Base-by-base conservation (phyloP, 2,113 vertebrate genomes). In the Spea bombifrons region DNA sequence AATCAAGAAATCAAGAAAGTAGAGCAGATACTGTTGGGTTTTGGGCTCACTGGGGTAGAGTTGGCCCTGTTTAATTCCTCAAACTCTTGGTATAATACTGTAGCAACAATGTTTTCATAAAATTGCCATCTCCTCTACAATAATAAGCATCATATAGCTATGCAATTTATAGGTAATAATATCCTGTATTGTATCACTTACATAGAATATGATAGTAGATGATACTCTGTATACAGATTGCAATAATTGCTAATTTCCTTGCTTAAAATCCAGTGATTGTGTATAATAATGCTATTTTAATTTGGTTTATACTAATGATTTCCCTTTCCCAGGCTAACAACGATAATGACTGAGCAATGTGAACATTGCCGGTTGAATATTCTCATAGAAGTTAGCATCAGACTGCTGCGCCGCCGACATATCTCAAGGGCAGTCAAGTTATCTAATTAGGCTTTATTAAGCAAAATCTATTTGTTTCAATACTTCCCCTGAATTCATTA, bases 181-280 rank as follows among this genome's bases (percentile, higher is more conserved):
- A 44, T 64, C 49, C n/a, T 72, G 77, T 57, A 80, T 30, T 5
- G 45, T 73, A 57, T 16, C 6, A 48, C 17, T 73, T 66, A 47
- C 12, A 55, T 53, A 65, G 5, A 72, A 65, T 57, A 66, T 45
- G 64, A 79, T 10, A 12, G 69, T 7, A 15, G 50, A 71, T 63
- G 30, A 61, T 17, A 17, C 17, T 64, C 30, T 71, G 61, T 66
- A 73, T 73, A 15, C 63, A 57, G 44, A 73, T 73, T 80, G 52
- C 44, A 47, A 17, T 65, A 72, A 73, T 73, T 80, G 70, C 70
- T 73, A 43, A 80, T 80, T 80, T 80, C 77, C 70, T 80, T 72
- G 49, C 50, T 57, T 66, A 44, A 73, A 73, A 73, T 55, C 47
- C 61, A 15, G 12, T 30, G 59, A 57, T 73, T 48, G 44, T 57